A percentile compares a stretch with the other conserved stretches of the same genome.
These are phyloP conservation scores for Thaleichthys pacificus DNA, from an alignment of 2,797 vertebrate genomes.

Conservation along the genomic window DNA sequence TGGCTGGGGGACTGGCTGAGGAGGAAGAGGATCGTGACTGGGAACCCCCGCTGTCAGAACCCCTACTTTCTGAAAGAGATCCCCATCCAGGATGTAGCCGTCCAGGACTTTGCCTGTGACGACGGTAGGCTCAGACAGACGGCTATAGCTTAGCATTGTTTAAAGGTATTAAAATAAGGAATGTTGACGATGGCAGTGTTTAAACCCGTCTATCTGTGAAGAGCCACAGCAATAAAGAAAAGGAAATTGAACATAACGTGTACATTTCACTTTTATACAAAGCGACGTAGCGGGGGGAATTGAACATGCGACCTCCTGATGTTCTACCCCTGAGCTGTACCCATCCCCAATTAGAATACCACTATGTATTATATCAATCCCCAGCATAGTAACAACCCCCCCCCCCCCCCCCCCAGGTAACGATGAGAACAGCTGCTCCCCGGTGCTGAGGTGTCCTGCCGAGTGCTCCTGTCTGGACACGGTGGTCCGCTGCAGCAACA, in stretches of 20 bases:
- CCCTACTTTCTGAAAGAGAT: slow-evolving; percentile 98
- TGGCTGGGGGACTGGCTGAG: slow-evolving; percentile 98
- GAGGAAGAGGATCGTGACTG: slow-evolving; percentile 94
- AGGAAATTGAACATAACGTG: too few relatives aligned
- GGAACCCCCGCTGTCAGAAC: slow-evolving; percentile 96
- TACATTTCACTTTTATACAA: too few relatives aligned
- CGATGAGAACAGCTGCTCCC: slow-evolving; percentile 94
- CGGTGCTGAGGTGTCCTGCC: slow-evolving; percentile 87
- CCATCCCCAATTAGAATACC: background rate
- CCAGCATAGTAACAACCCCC: background rate
- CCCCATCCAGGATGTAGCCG: slow-evolving; percentile 95
- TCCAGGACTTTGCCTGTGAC: slow-evolving; percentile 97
- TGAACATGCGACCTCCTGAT: too few relatives aligned
- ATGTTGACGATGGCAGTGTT: background rate
- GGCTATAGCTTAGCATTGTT: background rate
- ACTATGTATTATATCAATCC: background rate
- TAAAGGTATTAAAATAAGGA: background rate
- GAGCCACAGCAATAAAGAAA: too few relatives aligned
- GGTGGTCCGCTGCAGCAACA: slow-evolving; percentile 98
- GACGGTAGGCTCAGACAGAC: slow-evolving; percentile 76
- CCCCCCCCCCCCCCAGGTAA: slow-evolving; percentile 77
- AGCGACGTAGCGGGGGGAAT: too few relatives aligned
- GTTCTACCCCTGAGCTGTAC: too few relatives aligned
- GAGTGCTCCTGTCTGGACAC: slow-evolving; percentile 97
- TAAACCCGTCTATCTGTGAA: too few relatives aligned